Base-by-base conservation (phyloP, 2,888 invertebrate genomes). In the Cloeon dipterum region DNA sequence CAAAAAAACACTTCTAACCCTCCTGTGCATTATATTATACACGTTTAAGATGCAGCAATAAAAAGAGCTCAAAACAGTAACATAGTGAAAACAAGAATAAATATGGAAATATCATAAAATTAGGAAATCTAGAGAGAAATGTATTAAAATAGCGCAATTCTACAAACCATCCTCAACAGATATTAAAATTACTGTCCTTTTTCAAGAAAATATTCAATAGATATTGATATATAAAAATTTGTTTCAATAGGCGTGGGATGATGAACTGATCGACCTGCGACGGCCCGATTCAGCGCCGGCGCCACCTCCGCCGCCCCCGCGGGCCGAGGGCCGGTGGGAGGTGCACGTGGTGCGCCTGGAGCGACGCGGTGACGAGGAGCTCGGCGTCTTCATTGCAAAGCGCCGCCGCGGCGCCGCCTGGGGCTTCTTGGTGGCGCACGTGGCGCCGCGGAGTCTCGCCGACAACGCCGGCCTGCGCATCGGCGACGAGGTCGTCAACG, bases 341-440 rank as follows among this genome's bases (percentile, higher is more conserved):
- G 47, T 47, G 53, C 54, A 55, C 42, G 51, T 59, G 5, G 68
- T 71, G 5, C 63, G 66, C 46, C 62, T 74, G 42, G 52, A 58
- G 4, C 63, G 67, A 45, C 61, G 62, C 39, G 61, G 66, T 3
- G 56, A 61, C 23, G 71, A 74, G 49, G 74, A 73, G 51, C 54
- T 77, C 32, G 76, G 76, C 5, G 74, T 77, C 50, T 71, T 71
- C 47, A 74, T 77, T 40, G 70, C 74, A 3, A 73, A 71, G 55
- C 67, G 66, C 23, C 68, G 66, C 42, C 57, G 68, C 13, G 36
- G 43, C 14, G 65, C 62, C n/a, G 63, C 62, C 39, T 51, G 63
- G n/a, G 70, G 71, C 13, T 76, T 74, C 50, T 58, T 73, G 41
- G 71, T 77, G 3, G 74, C 74, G 18, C 70, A 74, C 49, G 68